phyloP scores from a whole-genome alignment of 1,140 invertebrate genomes.

The Macrosteles quadrilineatus region DNA sequence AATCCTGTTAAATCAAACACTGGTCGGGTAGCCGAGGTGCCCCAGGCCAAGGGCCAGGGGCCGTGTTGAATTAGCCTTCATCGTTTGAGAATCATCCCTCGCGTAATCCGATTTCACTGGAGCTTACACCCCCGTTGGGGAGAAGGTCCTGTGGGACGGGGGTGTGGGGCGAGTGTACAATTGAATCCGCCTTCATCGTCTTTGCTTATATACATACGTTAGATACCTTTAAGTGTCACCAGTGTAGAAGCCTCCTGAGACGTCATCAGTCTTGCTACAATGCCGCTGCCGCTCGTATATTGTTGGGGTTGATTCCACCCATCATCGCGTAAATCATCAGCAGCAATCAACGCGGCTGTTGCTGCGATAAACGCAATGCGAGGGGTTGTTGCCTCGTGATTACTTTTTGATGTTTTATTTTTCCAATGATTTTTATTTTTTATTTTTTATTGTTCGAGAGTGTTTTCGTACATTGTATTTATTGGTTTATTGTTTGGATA shows the following conservation, averaged over 20 bases:
- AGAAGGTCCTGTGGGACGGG: constrained; percentile 24
- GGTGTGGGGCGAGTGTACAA: constrained; percentile 53
- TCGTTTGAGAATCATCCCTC: constrained; percentile 37
- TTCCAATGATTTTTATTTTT: too few relatives aligned
- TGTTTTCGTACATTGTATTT: too few relatives aligned
- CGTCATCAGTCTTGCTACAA: background rate
- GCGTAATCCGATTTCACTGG: constrained; percentile 38
- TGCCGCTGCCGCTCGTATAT: background rate
- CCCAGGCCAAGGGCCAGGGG: background rate
- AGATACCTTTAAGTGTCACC: background rate
- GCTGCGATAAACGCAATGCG: too few relatives aligned
- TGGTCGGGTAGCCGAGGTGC: too few relatives aligned
- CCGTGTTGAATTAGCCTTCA: constrained; percentile 34
- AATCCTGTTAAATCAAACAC: too few relatives aligned
- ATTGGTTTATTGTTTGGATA: too few relatives aligned
- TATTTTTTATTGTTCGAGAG: too few relatives aligned
- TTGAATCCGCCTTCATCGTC: constrained; percentile 46
- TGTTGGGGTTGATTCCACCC: too few relatives aligned
- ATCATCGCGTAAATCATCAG: background rate
- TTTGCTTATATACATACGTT: constrained; percentile 13
- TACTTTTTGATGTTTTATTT: too few relatives aligned
- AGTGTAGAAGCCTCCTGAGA: constrained; percentile 38
- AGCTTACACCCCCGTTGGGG: constrained; percentile 32
- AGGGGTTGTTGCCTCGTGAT: too few relatives aligned
- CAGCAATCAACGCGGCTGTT: background rate